Conservation (phyloP, 2,888 invertebrate genomes). For the Maniola hyperantus region DNA sequence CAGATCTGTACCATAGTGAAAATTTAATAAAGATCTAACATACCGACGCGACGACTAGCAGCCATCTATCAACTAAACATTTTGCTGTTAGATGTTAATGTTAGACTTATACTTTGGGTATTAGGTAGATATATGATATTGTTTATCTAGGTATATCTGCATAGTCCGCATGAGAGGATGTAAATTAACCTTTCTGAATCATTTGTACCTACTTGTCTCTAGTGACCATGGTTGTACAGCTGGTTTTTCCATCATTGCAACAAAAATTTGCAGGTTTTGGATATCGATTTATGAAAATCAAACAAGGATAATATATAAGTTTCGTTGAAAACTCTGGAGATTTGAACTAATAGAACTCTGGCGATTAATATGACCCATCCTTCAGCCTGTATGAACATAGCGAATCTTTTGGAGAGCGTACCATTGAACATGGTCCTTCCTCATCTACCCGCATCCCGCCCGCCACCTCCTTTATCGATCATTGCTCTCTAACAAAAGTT, state of each 20-base stretch:
- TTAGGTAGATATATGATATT: background rate
- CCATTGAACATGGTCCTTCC: background rate
- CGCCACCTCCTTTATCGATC: background rate
- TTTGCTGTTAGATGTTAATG: too few relatives aligned
- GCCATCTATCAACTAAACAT: background rate
- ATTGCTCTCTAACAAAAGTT: conserved; percentile 2
- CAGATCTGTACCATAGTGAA: conserved; percentile 8
- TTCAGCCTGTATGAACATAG: background rate
- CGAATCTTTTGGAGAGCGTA: background rate
- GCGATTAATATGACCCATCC: background rate
- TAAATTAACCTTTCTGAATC: too few relatives aligned
- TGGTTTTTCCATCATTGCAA: too few relatives aligned
- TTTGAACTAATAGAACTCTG: background rate
- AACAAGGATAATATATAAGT: too few relatives aligned
- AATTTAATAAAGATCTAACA: conserved; percentile 3
- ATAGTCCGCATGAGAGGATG: background rate
- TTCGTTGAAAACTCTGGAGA: background rate
- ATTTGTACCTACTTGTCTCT: too few relatives aligned
- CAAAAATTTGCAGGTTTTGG: too few relatives aligned
- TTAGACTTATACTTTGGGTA: background rate
- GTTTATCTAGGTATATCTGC: too few relatives aligned
- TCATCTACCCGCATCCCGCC: background rate
- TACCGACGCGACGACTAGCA: background rate
- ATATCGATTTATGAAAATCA: too few relatives aligned
- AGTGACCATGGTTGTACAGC: too few relatives aligned